Evolutionary conservation across 2,888 invertebrate species (phyloP), one percentile per base, ranked within the genome.

Genomic region (Chrysina gloriosa): DNA sequence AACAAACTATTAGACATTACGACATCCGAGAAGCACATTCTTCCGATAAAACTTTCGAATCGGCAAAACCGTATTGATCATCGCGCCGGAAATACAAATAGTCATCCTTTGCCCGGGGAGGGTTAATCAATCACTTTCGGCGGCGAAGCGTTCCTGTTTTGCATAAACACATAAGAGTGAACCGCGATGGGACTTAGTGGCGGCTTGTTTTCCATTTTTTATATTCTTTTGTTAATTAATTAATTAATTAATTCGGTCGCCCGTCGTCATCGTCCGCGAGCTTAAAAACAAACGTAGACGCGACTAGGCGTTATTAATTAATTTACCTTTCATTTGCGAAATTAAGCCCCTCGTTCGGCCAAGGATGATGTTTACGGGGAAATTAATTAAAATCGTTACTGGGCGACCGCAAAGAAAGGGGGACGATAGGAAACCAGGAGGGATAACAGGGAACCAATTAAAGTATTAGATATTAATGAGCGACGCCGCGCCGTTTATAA

Each of bases 31-130:
- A 31, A 52, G 52, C 52, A 52, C 31, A 52, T 52, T 29, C 52
- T 52, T 16, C 52, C 31, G 16, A 14, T 52, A 52, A 25, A 52
- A 52, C 52, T 52, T 52, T 52, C 52, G 31, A 52, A 31, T 52
- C 52, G 9, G 19, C 31, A 21, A 19, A 52, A 31, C 31, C 31
- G 31, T 61, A 61, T 61, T 61, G 58, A 61, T 61, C 42, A 61
- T 27, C 19, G n/a, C n/a, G n/a, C 19, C 42, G 29, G 42, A 61
- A 61, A 61, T 61, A 61, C 58, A 61, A 61, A 61, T 61, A 61
- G 42, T 42, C 58, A 61, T 25, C 27, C 27, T 61, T n/a, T 29
- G 11, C 14, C 23, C 36, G 45, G 45, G 9, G 36, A 9, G 6
- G 16, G 19, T 25, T 45, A 61, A 61, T 61, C 58, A 61, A 61